These are phyloP conservation scores for Semicossyphus pulcher DNA, from an alignment of 2,113 vertebrate genomes.

Conservation along the genomic window DNA sequence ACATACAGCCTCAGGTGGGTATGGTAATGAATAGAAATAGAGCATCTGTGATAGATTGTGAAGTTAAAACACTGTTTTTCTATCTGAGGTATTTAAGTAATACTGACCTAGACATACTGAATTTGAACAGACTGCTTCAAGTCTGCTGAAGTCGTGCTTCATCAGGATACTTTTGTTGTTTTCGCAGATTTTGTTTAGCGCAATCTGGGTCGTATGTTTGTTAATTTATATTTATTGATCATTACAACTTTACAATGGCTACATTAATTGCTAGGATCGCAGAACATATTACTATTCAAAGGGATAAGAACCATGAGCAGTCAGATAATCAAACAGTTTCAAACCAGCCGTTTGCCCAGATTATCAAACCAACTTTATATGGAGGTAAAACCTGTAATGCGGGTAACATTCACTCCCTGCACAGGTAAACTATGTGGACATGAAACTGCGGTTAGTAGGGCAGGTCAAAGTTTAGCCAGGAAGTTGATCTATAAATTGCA, in stretches of 20 bases:
- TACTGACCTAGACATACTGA: not conserved
- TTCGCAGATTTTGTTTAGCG: not conserved
- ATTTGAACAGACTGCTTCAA: too few relatives aligned
- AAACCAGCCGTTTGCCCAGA: not conserved
- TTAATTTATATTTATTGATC: too few relatives aligned
- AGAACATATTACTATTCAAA: not conserved
- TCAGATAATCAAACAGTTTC: not conserved
- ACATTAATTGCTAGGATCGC: slow-evolving; percentile 2
- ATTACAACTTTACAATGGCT: too few relatives aligned
- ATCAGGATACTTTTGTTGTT: not conserved
- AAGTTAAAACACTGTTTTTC: not conserved
- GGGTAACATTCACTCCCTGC: not conserved
- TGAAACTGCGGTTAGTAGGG: not conserved
- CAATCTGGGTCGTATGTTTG: not conserved
- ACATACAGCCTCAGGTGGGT: not conserved
- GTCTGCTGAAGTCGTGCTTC: not conserved
- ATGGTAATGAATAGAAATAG: not conserved
- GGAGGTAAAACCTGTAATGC: not conserved
- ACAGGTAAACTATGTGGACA: not conserved
- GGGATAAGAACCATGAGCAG: not conserved
- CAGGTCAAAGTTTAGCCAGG: not conserved
- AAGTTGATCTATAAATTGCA: not conserved
- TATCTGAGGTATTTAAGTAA: not conserved
- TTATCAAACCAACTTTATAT: slow-evolving; percentile 9
- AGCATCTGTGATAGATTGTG: not conserved